These are phyloP conservation scores for Nymphicus hollandicus DNA, from an alignment of 2,113 vertebrate genomes.

Conservation along the genomic window DNA sequence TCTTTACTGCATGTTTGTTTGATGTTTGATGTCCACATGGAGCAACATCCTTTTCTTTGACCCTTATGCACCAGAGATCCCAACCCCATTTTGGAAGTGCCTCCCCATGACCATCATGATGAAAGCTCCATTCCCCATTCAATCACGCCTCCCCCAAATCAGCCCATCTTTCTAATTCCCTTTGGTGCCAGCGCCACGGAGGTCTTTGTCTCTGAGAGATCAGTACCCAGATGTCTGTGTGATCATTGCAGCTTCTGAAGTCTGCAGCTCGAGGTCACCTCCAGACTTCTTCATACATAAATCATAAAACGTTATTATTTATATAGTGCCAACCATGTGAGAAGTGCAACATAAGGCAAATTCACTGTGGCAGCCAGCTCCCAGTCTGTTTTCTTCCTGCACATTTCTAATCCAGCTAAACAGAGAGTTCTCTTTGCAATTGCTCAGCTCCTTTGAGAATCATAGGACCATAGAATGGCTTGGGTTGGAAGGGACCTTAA, in stretches of 20 bases:
- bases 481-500: background rate
- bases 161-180: background rate
- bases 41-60: background rate
- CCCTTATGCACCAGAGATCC: background rate
- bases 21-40: fast-evolving
- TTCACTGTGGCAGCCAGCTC: background rate
- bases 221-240: background rate
- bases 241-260: background rate
- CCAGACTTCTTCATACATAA: conserved; percentile 12
- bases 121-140: background rate
- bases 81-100: background rate
- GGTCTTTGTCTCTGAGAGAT: background rate
- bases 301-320: conserved; percentile 10
- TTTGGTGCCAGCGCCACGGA: background rate
- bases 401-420: background rate
- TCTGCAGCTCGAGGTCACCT: conserved; percentile 19
- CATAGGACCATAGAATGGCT: background rate
- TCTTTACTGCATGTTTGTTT: background rate
- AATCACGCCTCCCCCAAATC: background rate
- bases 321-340: background rate
- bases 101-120: background rate
- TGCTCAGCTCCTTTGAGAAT: background rate
- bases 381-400: conserved; percentile 5
- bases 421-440: background rate
- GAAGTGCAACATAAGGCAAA: conserved; percentile 27